Conservation (phyloP, 1,140 invertebrate genomes). For the Drosophila bipectinata region DNA sequence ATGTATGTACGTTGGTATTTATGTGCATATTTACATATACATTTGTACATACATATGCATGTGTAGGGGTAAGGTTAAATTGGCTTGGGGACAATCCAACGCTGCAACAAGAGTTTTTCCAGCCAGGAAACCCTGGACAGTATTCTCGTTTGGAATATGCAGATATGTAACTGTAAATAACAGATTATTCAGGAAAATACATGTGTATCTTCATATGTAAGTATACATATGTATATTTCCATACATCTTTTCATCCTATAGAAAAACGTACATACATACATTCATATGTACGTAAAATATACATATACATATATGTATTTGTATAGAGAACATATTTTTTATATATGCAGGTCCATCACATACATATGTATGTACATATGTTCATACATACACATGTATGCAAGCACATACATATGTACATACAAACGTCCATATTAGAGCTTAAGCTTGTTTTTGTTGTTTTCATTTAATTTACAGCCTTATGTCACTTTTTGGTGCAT, state of each 20-base stretch:
- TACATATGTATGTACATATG: slow-evolving; percentile 22
- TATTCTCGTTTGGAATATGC: slow-evolving; percentile 59
- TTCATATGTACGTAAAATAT: slow-evolving; percentile 5
- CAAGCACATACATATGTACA: not conserved
- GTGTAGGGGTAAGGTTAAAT: slow-evolving; percentile 11
- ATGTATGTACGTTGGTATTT: not conserved
- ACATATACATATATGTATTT: slow-evolving; percentile 16
- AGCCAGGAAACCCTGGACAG: not conserved
- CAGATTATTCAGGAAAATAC: slow-evolving; percentile 28
- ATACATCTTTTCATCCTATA: not conserved
- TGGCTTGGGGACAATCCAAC: slow-evolving; percentile 9
- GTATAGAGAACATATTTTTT: slow-evolving; percentile 13
- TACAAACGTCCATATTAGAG: slow-evolving; percentile 29
- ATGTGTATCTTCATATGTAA: slow-evolving; percentile 8
- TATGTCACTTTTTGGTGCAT: slow-evolving; percentile 81
- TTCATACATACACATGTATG: slow-evolving; percentile 26
- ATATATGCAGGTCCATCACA: not conserved
- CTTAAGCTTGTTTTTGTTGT: slow-evolving; percentile 59
- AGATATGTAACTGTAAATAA: slow-evolving; percentile 71
- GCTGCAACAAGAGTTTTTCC: not conserved
- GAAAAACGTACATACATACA: slow-evolving; percentile 11
- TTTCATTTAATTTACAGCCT: slow-evolving; percentile 81
- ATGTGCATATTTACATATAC: not conserved
- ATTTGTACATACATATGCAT: not conserved
- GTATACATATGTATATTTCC: not conserved